Base-by-base conservation (phyloP, 2,888 invertebrate genomes). In the Phalera bucephala region DNA sequence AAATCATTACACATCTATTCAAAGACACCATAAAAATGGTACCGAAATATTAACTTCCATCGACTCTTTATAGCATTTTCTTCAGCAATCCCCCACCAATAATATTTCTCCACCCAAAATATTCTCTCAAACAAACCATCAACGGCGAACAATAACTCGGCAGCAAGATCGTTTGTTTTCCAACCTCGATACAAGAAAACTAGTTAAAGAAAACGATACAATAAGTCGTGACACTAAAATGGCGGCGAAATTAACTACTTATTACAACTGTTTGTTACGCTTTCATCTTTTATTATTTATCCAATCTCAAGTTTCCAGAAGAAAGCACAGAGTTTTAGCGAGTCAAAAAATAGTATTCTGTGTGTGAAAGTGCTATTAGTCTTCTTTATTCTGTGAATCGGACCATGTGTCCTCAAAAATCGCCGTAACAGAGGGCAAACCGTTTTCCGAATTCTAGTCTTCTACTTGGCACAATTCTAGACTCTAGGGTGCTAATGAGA, bases 201-300 rank as follows among this genome's bases (percentile, higher is more conserved):
- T 71, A 75, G 77, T 82, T 79, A 77, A 70, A 73, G 64, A 62
- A 77, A 82, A 80, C 77, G 71, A 79, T 76, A 81, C 86, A 85
- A 85, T 86, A 85, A 86, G 85, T 84, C 74, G 68, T 53, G 55
- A 50, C 69, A 57, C 70, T 79, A 73, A 76, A 78, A 62, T 51
- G 43, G 40, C 41, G 53, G 65, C 55, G 45, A 64, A 73, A 76
- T 75, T 68, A 73, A 68, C 66, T 56, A 39, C 39, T 3, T 5
- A 3, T 5, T 5, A 48, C 46, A 50, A 53, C 48, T 48, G 48
- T 34, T 30, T 34, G 42, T 40, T 46, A 26, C 40, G 29, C 38
- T 31, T 49, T 33, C 50, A 44, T 52, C 51, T 43, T 43, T 54
- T 61, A 57, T 55, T 58, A 47, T 48, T 43, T 11, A 44, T 44